Percentiles rank a stretch among this genome's conserved stretches.
Evolutionary conservation across 2,797 vertebrate species (phyloP).

Genomic region (Lacerta agilis): DNA sequence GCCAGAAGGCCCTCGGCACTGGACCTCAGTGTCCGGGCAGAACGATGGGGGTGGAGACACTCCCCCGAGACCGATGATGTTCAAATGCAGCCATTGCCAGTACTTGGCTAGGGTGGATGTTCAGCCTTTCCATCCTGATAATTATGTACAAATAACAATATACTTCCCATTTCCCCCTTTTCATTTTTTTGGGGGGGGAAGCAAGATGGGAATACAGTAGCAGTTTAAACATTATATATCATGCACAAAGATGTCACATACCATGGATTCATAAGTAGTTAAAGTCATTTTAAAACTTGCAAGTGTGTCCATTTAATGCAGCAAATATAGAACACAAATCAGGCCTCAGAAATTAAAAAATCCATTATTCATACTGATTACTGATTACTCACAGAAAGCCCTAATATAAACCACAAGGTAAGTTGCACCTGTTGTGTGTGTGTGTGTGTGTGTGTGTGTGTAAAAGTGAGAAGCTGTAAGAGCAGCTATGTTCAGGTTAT

Average conservation of each 20-base stretch:
- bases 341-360: no score
- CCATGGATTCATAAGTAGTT: background rate
- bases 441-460: background rate
- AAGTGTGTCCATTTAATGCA: background rate
- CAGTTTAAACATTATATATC: background rate
- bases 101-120: background rate
- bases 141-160: background rate
- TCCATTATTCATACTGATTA: background rate
- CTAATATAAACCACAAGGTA: slow-evolving; percentile 6
- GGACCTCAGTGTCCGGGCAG: no score
- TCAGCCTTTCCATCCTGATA: background rate
- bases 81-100: background rate
- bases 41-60: no score
- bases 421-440: background rate
- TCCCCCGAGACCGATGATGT: no score
- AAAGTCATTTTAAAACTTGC: background rate
- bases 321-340: background rate
- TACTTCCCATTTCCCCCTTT: background rate
- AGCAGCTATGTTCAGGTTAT: background rate
- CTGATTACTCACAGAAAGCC: background rate
- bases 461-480: background rate
- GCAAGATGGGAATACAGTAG: background rate
- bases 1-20: no score
- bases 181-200: no score
- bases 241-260: background rate